Conservation (phyloP, 2,797 vertebrate genomes). For the Crocodylus rhombifer region DNA sequence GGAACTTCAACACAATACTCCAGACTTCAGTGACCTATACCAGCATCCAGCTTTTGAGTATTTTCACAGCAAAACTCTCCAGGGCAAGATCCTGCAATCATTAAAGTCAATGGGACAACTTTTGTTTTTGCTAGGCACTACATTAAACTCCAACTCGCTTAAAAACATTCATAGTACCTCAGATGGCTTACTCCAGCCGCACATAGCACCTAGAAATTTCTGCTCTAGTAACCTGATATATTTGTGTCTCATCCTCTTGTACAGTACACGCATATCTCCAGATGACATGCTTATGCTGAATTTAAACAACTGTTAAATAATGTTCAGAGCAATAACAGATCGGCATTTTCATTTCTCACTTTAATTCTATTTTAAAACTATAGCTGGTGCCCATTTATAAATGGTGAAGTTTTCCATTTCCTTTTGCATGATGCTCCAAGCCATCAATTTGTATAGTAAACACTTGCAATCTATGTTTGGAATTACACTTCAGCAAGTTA, state of each 20-base stretch:
- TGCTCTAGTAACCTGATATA: neutral
- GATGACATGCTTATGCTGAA: neutral
- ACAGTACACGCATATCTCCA: fast-evolving
- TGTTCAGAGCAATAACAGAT: neutral
- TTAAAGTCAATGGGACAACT: neutral
- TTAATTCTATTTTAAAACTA: neutral
- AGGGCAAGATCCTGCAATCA: neutral
- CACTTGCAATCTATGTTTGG: neutral
- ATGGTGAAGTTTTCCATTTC: constrained; percentile 35
- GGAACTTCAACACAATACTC: neutral
- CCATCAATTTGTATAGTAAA: neutral
- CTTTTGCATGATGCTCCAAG: constrained; percentile 12
- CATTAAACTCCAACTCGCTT: neutral
- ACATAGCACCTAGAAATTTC: fast-evolving
- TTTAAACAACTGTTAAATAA: neutral
- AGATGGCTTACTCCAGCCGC: neutral
- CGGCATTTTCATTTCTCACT: neutral
- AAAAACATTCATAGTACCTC: neutral
- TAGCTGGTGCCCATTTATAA: neutral
- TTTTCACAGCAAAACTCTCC: neutral
- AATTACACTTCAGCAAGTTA: neutral
- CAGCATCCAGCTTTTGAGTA: neutral
- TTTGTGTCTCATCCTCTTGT: neutral
- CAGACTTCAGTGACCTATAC: neutral
- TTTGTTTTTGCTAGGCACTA: neutral